phyloP scores from a whole-genome alignment of 1,140 invertebrate species.

The Psilanteris sp. region DNA sequence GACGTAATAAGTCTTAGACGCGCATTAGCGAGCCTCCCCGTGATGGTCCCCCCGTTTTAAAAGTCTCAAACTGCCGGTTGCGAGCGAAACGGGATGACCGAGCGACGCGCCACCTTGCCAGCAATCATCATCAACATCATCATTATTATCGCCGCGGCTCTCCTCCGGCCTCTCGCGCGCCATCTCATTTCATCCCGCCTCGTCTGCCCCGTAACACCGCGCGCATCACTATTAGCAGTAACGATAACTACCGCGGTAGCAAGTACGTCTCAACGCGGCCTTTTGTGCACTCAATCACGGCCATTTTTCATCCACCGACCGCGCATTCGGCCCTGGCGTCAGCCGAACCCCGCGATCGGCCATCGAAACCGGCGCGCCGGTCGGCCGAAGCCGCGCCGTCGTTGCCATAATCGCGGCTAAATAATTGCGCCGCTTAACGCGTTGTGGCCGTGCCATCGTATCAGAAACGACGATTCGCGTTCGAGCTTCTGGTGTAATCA shows the following conservation, averaged over 20 bases:
- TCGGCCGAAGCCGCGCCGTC: too few species aligned
- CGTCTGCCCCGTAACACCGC: conserved; percentile 62
- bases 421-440: too few species aligned
- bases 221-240: conserved; percentile 68
- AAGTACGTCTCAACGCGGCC: conserved; percentile 62
- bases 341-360: too few species aligned
- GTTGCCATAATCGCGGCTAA: too few species aligned
- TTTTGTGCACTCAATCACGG: conserved; percentile 46
- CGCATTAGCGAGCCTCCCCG: conserved; percentile 66
- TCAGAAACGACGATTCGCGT: too few species aligned
- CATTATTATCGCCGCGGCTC: conserved; percentile 74
- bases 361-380: too few species aligned
- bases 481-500: conserved; percentile 78
- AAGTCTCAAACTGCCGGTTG: conserved; percentile 59
- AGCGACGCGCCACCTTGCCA: conserved; percentile 66
- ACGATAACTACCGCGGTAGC: conserved; percentile 70
- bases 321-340: background rate
- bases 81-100: conserved; percentile 66
- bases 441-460: too few species aligned
- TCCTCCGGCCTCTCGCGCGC: conserved; percentile 60
- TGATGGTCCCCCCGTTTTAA: conserved; percentile 63
- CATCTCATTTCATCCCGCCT: conserved; percentile 64
- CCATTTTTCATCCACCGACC: conserved; percentile 37
- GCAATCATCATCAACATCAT: conserved; percentile 78
- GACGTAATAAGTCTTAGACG: conserved; percentile 67